Percentiles rank a stretch among this genome's conserved stretches.
phyloP scores from a whole-genome alignment of 2,888 invertebrate genomes.

The Epinotia bilunana region DNA sequence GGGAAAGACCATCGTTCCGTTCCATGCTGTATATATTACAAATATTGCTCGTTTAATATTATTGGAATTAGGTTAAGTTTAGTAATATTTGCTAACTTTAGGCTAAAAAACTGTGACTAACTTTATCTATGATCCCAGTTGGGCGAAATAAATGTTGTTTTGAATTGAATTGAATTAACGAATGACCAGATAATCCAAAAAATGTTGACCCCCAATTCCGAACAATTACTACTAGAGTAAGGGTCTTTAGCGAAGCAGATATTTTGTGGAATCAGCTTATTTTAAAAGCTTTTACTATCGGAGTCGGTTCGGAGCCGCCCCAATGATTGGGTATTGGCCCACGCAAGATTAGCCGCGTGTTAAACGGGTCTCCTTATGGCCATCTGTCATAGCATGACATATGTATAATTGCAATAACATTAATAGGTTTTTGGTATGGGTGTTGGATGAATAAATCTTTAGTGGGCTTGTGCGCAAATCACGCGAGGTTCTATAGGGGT shows the following conservation, averaged over 20 bases:
- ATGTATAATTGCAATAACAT: slow-evolving; percentile 1
- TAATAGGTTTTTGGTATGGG: not conserved
- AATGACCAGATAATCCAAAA: not conserved
- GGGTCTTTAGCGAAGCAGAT: not conserved
- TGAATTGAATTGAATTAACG: no score
- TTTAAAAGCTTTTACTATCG: not conserved
- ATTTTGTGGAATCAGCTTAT: not conserved
- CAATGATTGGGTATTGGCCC: not conserved
- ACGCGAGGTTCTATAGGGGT: no score
- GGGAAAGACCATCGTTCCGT: no score
- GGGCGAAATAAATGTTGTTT: no score
- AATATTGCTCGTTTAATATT: no score
- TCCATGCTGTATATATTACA: no score
- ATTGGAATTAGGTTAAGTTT: no score
- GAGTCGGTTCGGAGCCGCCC: slow-evolving; percentile 4
- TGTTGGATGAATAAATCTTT: not conserved
- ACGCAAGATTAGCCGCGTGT: slow-evolving; percentile 3
- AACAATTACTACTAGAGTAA: not conserved
- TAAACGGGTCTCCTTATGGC: slow-evolving; percentile 1
- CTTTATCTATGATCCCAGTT: no score
- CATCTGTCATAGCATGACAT: not conserved
- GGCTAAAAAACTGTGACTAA: no score
- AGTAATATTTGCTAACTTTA: no score
- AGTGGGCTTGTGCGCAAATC: not conserved
- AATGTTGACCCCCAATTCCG: not conserved